A percentile compares a stretch with the other conserved stretches of the same genome.
Evolutionary conservation across 2,113 vertebrate genomes (phyloP).

Genomic region (Catharus minimus): DNA sequence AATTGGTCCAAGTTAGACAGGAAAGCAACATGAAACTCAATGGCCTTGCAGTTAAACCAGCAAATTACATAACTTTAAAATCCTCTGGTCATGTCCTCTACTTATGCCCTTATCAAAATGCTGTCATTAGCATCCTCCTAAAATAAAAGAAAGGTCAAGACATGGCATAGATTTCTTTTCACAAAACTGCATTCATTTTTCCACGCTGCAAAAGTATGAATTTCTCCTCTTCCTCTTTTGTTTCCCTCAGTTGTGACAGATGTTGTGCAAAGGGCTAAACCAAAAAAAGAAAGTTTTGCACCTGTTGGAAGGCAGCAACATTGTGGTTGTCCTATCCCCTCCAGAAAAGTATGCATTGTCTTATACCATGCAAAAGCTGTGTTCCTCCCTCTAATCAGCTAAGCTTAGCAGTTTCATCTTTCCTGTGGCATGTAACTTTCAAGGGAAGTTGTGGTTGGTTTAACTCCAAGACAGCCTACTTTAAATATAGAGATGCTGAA

Average conservation of each 20-base stretch:
- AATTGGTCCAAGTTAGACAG: neutral
- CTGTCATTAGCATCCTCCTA: neutral
- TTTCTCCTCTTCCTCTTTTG: conserved; percentile 57
- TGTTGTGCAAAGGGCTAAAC: conserved; percentile 32
- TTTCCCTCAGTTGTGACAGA: conserved; percentile 29
- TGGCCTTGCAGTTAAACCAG: neutral
- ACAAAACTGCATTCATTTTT: conserved; percentile 5
- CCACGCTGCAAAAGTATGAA: neutral
- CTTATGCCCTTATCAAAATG: neutral
- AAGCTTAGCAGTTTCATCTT: conserved; percentile 58
- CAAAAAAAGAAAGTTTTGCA: conserved; percentile 44
- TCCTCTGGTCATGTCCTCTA: neutral
- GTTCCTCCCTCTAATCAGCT: conserved; percentile 32
- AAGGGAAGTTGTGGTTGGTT: conserved; percentile 60
- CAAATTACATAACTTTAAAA: neutral
- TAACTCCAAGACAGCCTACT: neutral
- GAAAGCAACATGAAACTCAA: neutral
- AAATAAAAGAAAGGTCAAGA: conserved; percentile 17
- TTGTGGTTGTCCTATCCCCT: conserved; percentile 33
- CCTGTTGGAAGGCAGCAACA: conserved; percentile 34
- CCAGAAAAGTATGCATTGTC: neutral
- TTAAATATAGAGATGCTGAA: conserved; percentile 62
- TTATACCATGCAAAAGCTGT: neutral
- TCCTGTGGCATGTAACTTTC: conserved; percentile 37
- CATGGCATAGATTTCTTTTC: neutral